Conservation (phyloP, 2,888 invertebrate species). For the Periphyllus acericola region DNA sequence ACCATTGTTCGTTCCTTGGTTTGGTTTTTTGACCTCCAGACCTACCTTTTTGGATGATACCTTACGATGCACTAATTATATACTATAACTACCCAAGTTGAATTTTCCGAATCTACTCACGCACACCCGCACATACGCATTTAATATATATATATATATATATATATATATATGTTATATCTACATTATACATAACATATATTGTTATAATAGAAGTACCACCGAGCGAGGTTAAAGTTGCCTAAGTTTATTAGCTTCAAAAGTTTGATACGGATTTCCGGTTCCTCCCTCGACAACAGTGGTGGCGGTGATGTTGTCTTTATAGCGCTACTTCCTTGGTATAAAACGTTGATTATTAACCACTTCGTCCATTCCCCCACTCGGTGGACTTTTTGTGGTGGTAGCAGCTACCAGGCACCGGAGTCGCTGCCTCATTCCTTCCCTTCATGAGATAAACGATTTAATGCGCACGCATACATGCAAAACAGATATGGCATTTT, state of each 20-base stretch:
- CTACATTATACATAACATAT: background rate
- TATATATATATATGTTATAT: background rate
- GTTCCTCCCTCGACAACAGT: conserved; percentile 14
- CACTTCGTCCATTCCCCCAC: background rate
- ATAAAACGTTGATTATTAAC: conserved; percentile 52
- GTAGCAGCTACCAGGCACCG: conserved; percentile 2
- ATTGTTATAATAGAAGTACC: background rate
- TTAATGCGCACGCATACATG: background rate
- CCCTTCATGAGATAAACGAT: conserved; percentile 24
- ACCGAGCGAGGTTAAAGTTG: conserved; percentile 31
- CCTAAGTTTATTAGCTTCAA: conserved; percentile 47
- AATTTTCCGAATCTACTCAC: background rate
- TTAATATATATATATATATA: background rate
- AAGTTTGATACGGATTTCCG: conserved; percentile 56
- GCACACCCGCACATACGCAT: background rate
- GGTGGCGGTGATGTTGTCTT: conserved; percentile 9
- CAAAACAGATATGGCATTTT: conserved; percentile 26
- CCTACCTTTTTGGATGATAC: background rate
- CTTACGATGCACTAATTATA: background rate
- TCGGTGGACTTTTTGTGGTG: background rate
- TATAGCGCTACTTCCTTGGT: conserved; percentile 33
- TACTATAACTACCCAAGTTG: background rate
- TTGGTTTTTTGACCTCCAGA: background rate
- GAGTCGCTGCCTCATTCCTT: background rate
- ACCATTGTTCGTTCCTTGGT: background rate